Base-by-base conservation (phyloP, 2,888 invertebrate genomes). In the Drosophila melanocephala region DNA sequence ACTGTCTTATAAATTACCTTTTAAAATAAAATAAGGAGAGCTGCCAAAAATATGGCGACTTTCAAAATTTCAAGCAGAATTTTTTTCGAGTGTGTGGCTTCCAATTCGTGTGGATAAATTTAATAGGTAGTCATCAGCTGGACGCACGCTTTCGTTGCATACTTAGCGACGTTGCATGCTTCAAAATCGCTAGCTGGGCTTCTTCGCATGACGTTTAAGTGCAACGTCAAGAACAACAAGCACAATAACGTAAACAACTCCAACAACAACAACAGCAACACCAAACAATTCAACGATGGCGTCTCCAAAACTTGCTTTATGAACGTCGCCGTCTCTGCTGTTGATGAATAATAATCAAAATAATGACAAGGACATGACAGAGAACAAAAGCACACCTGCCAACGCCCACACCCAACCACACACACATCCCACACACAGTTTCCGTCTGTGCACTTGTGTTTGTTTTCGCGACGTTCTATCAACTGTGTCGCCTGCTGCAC, bases 301-400 rank as follows among this genome's bases (percentile, higher is more conserved):
- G 75, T 63, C 91, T 81, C 69, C 73, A 75, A 74, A 78, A 71
- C 86, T 83, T 91, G 90, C 81, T 87, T 88, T 88, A 87, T 81
- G 75, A 73, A 44, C 72, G 81, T 58, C 66, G 60, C 44, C 50
- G 72, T 35, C 66, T 78, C 72, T 72, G 75, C 75, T 70, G 91
- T 81, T 91, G 91, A 91, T 91, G 87, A 87, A 87, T 87, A 91
- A 86, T 86, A 86, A 86, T 86, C 91, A 91, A 85, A 89, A 91
- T 85, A 91, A 86, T 91, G 90, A 87, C 91, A 91, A 91, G 89
- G 90, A 91, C 91, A 86, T 77, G 72, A 66, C 77, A 73, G 59
- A 78, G 84, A 87, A 91, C 91, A 91, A 87, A 91, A 81, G 89
- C 83, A 85, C 86, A 86, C 86, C 86, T 89, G 91, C 83, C 75